Conservation (phyloP, 2,888 invertebrate species). For the Digitonthophagus gazella region DNA sequence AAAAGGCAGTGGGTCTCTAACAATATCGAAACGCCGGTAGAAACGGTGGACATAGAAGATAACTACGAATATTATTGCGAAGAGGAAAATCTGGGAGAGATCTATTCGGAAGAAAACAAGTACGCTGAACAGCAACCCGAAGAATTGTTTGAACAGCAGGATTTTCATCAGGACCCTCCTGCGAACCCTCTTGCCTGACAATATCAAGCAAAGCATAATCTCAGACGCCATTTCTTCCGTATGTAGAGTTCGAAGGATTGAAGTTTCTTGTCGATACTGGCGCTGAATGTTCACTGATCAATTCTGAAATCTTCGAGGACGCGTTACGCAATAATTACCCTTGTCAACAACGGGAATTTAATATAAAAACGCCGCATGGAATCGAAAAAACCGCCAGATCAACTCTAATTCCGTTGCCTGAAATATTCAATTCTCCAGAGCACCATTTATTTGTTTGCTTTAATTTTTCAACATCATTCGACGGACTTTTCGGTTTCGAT, state of each 20-base stretch:
- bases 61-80: neutral
- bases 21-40: neutral
- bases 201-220: slow-evolving; percentile 12
- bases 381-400: neutral
- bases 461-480: slow-evolving; percentile 14
- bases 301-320: neutral
- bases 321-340: slow-evolving; percentile 8
- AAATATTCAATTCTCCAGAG: slow-evolving; percentile 5
- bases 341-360: slow-evolving; percentile 12
- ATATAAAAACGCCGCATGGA: slow-evolving; percentile 10
- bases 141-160: slow-evolving; percentile 20
- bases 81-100: neutral
- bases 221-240: slow-evolving; percentile 6
- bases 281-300: slow-evolving; percentile 9
- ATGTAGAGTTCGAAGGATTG: slow-evolving; percentile 10
- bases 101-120: slow-evolving; percentile 9
- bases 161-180: neutral
- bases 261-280: slow-evolving; percentile 9
- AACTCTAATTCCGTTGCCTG: slow-evolving; percentile 1
- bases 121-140: slow-evolving; percentile 13
- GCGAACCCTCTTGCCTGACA: slow-evolving; percentile 2
- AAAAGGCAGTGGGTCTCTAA: slow-evolving; percentile 17
- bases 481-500: slow-evolving; percentile 12
- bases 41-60: slow-evolving; percentile 6
- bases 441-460: slow-evolving; percentile 18